Evolutionary conservation across 2,113 vertebrate species (phyloP).

Genomic region (Steatornis caripensis): DNA sequence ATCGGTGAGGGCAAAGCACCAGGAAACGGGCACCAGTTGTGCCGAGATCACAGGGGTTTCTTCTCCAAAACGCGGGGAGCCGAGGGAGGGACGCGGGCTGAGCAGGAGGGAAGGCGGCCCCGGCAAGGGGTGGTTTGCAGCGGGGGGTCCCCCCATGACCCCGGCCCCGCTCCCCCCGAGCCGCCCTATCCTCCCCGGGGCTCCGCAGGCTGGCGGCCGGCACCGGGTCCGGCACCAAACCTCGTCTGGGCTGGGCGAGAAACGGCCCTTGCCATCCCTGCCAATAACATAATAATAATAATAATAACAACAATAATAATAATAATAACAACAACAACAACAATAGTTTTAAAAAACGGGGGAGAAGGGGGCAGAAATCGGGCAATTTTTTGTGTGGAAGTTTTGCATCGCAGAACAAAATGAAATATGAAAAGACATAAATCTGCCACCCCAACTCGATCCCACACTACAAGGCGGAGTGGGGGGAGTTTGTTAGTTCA

Average conservation of each 20-base stretch:
- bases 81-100: background rate
- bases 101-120: background rate
- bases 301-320: background rate
- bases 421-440: background rate
- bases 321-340: background rate
- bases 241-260: background rate
- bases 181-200: background rate
- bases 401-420: background rate
- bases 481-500: background rate
- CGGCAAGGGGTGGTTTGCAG: background rate
- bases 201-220: background rate
- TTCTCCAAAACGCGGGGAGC: background rate
- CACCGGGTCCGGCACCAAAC: background rate
- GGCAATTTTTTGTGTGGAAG: background rate
- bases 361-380: background rate
- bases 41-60: background rate
- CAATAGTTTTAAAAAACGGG: background rate
- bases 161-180: background rate
- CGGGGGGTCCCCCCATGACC: fast-evolving
- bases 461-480: background rate
- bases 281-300: background rate
- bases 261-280: background rate
- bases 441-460: background rate
- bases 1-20: background rate
- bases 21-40: background rate